Base-by-base conservation (phyloP, 2,888 invertebrate species). In the Arenicola marina region DNA sequence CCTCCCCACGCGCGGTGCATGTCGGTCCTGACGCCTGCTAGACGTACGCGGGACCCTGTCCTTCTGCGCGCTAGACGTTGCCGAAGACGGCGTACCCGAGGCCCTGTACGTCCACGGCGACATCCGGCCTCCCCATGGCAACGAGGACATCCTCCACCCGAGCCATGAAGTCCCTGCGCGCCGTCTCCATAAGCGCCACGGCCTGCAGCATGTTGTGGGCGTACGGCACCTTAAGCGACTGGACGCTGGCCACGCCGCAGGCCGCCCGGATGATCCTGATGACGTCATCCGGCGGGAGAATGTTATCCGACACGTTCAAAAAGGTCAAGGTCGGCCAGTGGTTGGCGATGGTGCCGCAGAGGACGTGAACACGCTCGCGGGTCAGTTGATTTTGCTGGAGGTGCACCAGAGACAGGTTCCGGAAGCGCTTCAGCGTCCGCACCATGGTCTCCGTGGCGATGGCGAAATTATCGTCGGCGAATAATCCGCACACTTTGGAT, bases 401-500 rank as follows among this genome's bases (percentile, higher is more conserved):
- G 58, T 76, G 75, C 0, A 77, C 66, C n/a, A 77, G 57, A 1
- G 61, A 53, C 18, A 77, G 56, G 34, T 68, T 65, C 0, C 73
- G 68, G 60, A 77, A 76, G 60, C 72, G 58, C 61, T 68, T 63
- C 48, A 73, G 62, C 28, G 68, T 70, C 45, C 67, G 70, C 2
- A 77, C 51, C n/a, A 76, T 65, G 43, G 66, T 68, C 28, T 63
- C 51, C 1, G 75, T 72, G 7, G 72, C 63, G n/a, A 76, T 74
- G n/a, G 72, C 59, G 31, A 73, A 73, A 48, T 56, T 69, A 46
- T 75, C 74, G 26, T 71, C 76, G 7, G 76, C 71, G 29, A 73
- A 74, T 48, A 76, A 70, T 55, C 75, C 75, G 59, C 75, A 75
- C 32, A 76, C 62, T 63, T 73, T 73, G 45, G 76, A 75, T 28